Evolutionary conservation across 2,888 invertebrate species (phyloP), one percentile per base, ranked within the genome.

Genomic region (Papilio protenor): DNA sequence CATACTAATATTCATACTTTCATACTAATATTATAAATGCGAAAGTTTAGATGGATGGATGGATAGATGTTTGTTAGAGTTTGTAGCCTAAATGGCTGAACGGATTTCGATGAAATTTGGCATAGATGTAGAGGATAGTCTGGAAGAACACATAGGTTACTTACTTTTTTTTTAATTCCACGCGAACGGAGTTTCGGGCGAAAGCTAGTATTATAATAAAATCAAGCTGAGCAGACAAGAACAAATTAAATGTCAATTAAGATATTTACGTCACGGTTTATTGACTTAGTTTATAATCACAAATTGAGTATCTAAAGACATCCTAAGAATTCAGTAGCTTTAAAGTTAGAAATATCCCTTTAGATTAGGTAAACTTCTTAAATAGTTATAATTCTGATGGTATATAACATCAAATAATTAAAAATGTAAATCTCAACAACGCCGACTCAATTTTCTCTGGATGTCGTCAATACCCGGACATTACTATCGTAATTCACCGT

Each of bases 391-490:
- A 49, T 14, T 49, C 16, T 49, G 49, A 49, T 49, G 6, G 5
- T 16, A 49, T 16, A 16, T 47, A 47, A 52, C 14, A 52, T 52
- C 52, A 21, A 10, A 23, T 8, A 8, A 55, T 33, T 33, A 64
- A 18, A 33, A 33, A 33, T 64, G 0, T 0, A 18, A 33, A 64
- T 40, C 33, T 10, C 5, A 5, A 61, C 16, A 18, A 27, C 64
- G n/a, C 11, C 18, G 11, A 40, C n/a, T 18, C 18, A 18, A 66
- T 66, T 40, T 66, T 66, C 40, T 40, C 40, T 66, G 4, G n/a
- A 33, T 69, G 11, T 69, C 66, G 11, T 33, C 40, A 45, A 69
- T 6, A 66, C 66, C 66, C 66, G 40, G 66, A 69, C 66, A 12
- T 69, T 69, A 69, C 45, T 12, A 69, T 45, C 21, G 4, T 69